Base-by-base conservation (phyloP, 2,888 invertebrate species). In the Euplexia lucipara region DNA sequence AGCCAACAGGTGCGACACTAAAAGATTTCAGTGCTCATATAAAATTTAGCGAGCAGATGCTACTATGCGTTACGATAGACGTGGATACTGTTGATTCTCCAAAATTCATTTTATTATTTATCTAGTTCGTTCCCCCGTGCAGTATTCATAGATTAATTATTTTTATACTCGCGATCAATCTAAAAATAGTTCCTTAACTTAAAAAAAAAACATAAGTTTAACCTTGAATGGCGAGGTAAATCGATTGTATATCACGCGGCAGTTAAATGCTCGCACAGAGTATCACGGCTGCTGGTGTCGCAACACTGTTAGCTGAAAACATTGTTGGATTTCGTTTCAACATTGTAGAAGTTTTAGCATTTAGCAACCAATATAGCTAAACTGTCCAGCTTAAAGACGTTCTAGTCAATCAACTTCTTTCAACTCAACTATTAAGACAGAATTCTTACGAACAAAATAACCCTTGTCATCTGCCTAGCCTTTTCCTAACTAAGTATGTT, bases 191-290 rank as follows among this genome's bases (percentile, higher is more conserved):
- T 22, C 44, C 42, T 75, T 70, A 58, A 75, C 35, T 57, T 56
- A 39, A 56, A 47, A 14, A 26, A 54, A 37, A 65, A 65, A 39
- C 20, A 32, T 39, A n/a, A 35, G 30, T 20, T 51, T 64, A 58
- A 16, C 75, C 60, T n/a, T 68, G 75, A 75, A 44, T 22, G 18
- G n/a, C 35, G 26, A 73, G 56, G 70, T 44, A 57, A 75, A 59
- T 30, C 22, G 70, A 75, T 41, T 61, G 54, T 44, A 39, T 34
- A 63, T 61, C 72, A 68, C 47, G 60, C 42, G 20, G 26, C 47
- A 20, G 34, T 47, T 47, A 16, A 53, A 71, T 71, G 60, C 39
- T 67, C 51, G 20, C 30, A 34, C 32, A 53, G 47, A 61, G 20
- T 39, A 18, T 16, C 12, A 39, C 35, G 30, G 22, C 51, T 63